phyloP scores from a whole-genome alignment of 2,113 vertebrate species.

The Vombatus ursinus region DNA sequence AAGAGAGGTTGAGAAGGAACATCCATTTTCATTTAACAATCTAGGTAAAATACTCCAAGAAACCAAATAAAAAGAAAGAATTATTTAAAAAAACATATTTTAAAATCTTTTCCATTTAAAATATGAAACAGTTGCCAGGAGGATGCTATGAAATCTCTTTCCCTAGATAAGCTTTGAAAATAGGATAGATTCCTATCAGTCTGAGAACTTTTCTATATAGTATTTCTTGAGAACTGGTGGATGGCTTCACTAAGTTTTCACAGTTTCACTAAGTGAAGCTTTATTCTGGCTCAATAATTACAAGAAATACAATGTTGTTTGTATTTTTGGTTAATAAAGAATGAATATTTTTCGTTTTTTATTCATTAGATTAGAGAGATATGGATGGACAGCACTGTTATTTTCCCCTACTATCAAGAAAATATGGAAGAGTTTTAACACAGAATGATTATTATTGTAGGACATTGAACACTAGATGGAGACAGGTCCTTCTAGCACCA shows the following conservation, averaged over 20 bases:
- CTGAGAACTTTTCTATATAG: neutral
- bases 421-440: conserved; percentile 25
- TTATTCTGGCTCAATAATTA: conserved; percentile 17
- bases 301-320: neutral
- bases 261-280: neutral
- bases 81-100: conserved; percentile 7
- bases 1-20: neutral
- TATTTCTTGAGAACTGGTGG: neutral
- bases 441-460: conserved; percentile 7
- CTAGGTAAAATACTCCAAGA: conserved; percentile 18
- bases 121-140: neutral
- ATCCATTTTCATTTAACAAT: conserved; percentile 10
- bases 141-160: neutral
- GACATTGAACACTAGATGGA: conserved; percentile 78
- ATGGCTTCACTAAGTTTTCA: neutral
- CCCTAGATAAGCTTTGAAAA: neutral
- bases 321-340: neutral
- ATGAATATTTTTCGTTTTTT: conserved; percentile 3
- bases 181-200: neutral
- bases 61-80: conserved; percentile 33
- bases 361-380: neutral
- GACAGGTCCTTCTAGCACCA: conserved; percentile 70
- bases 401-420: neutral
- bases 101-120: neutral
- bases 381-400: conserved; percentile 29